Evolutionary conservation across 2,888 invertebrate genomes (phyloP).

Genomic region (Chalcosyrphus nemorum): DNA sequence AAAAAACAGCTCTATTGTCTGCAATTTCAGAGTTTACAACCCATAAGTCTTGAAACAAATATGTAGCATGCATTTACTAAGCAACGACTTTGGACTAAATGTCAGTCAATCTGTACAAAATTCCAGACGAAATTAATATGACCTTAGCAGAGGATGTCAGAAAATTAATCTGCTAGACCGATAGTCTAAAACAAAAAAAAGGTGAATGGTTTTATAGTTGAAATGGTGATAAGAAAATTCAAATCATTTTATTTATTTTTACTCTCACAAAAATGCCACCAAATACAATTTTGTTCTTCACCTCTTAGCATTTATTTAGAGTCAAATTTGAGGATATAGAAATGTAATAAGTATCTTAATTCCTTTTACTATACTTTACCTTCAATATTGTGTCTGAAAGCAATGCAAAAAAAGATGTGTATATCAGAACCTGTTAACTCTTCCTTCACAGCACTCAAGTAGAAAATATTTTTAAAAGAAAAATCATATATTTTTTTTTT

Average conservation of each 20-base stretch:
- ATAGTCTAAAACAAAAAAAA: neutral
- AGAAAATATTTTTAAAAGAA: neutral
- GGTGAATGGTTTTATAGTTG: neutral
- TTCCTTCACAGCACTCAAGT: slow-evolving; percentile 23
- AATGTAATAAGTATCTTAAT: neutral
- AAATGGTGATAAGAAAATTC: neutral
- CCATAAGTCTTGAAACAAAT: too few relatives aligned
- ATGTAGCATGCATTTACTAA: neutral
- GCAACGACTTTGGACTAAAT: neutral
- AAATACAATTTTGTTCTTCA: neutral
- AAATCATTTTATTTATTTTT: neutral
- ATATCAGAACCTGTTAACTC: neutral
- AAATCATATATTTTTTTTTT: neutral
- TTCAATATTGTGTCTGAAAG: neutral
- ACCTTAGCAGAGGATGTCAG: neutral
- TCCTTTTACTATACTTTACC: neutral
- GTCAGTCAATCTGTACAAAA: neutral
- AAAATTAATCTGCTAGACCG: neutral
- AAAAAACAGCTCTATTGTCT: too few relatives aligned
- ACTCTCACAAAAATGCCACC: too few relatives aligned
- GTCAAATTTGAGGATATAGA: neutral
- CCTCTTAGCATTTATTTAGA: neutral
- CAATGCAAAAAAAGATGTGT: neutral
- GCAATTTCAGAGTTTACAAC: too few relatives aligned
- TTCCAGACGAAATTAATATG: neutral